Conservation (phyloP, 2,888 invertebrate genomes). For the Lamellibrachia columna region DNA sequence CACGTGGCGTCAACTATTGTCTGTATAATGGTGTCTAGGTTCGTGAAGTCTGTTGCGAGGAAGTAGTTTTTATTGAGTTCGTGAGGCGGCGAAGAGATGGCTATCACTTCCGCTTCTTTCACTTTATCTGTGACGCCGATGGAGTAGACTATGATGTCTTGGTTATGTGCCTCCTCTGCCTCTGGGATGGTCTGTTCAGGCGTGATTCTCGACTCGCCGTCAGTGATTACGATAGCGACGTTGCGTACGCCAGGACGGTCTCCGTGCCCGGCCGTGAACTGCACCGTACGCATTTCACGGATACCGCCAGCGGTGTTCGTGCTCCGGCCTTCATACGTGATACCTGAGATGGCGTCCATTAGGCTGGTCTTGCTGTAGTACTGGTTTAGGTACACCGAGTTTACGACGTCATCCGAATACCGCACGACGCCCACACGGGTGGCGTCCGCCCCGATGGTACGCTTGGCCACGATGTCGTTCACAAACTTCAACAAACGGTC, state of each 20-base stretch:
- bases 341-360: conserved; percentile 32
- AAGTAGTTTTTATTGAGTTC: conserved; percentile 40
- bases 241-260: conserved; percentile 28
- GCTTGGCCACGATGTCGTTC: conserved; percentile 17
- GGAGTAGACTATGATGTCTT: conserved; percentile 29
- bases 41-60: conserved; percentile 35
- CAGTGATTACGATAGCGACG: conserved; percentile 36
- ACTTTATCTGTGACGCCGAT: conserved; percentile 31
- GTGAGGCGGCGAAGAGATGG: conserved; percentile 32
- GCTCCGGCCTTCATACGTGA: neutral
- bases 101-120: conserved; percentile 25
- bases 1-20: conserved; percentile 13
- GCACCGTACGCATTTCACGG: conserved; percentile 26
- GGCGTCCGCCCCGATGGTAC: neutral
- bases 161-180: conserved; percentile 24
- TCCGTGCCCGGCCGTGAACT: conserved; percentile 29
- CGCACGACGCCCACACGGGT: conserved; percentile 23
- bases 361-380: conserved; percentile 25
- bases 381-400: conserved; percentile 30
- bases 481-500: conserved; percentile 7
- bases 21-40: conserved; percentile 17
- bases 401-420: neutral
- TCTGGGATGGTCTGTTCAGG: conserved; percentile 27
- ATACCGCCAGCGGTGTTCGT: conserved; percentile 35
- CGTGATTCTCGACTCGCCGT: conserved; percentile 26